Evolutionary conservation across 2,888 invertebrate species (phyloP).

Genomic region (Lycophotia porphyrea): DNA sequence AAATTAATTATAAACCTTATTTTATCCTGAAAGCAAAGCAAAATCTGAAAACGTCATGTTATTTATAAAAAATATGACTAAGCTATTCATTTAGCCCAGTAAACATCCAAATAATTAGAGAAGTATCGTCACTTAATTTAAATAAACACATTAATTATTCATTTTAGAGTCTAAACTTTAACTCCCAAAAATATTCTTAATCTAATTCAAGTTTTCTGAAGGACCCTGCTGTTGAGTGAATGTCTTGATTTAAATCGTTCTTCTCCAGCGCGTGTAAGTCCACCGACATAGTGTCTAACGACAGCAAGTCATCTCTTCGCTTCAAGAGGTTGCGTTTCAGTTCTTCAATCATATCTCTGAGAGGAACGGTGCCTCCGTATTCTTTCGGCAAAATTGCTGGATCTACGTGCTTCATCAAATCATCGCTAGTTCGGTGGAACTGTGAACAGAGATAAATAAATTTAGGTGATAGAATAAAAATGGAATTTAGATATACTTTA

Average conservation of each 20-base stretch:
- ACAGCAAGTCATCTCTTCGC: conserved; percentile 92
- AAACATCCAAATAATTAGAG: conserved; percentile 14
- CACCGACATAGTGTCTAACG: conserved; percentile 94
- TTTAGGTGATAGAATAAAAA: background rate
- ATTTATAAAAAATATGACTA: conserved; percentile 21
- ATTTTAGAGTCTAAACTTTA: conserved; percentile 9
- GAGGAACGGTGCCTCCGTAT: conserved; percentile 96
- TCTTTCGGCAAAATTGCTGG: conserved; percentile 95
- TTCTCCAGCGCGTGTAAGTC: conserved; percentile 91
- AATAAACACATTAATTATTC: conserved; percentile 1
- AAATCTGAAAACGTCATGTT: conserved; percentile 33
- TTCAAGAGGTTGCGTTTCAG: conserved; percentile 92
- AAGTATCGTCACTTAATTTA: conserved; percentile 15
- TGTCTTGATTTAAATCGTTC: conserved; percentile 92
- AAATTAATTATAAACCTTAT: conserved; percentile 41
- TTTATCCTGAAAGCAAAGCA: conserved; percentile 56
- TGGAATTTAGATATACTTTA: background rate
- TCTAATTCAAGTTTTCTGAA: conserved; percentile 96
- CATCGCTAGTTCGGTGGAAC: conserved; percentile 94
- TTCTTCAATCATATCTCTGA: conserved; percentile 94
- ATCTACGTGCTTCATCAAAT: conserved; percentile 93
- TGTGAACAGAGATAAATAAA: conserved; percentile 74
- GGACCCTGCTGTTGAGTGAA: conserved; percentile 95
- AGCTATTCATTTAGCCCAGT: conserved; percentile 20
- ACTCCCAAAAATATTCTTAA: conserved; percentile 77